Conservation (phyloP, 2,888 invertebrate genomes). For the Idaea biselata region DNA sequence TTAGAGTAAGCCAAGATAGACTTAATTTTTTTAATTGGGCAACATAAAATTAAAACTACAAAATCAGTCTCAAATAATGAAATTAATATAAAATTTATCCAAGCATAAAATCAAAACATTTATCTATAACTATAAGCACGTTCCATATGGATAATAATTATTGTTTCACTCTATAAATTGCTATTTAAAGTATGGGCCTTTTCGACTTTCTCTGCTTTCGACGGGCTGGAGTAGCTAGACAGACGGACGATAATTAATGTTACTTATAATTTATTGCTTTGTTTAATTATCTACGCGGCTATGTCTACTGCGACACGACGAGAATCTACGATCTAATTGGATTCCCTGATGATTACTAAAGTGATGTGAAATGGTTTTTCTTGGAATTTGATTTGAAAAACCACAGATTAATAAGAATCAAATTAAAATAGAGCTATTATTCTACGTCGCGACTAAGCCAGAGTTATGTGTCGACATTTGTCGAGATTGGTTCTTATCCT, state of each 20-base stretch:
- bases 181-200: slow-evolving; percentile 1
- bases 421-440: too few species aligned
- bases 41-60: background rate
- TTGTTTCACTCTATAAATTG: background rate
- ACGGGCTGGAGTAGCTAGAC: slow-evolving; percentile 25
- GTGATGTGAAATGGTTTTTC: background rate
- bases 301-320: background rate
- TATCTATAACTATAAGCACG: background rate
- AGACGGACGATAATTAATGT: slow-evolving; percentile 42
- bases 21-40: too few species aligned
- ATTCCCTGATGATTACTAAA: background rate
- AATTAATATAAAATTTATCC: background rate
- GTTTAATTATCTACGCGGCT: slow-evolving; percentile 27
- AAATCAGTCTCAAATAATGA: too few species aligned
- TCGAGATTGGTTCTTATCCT: too few species aligned
- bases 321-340: background rate
- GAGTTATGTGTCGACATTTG: too few species aligned
- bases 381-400: background rate
- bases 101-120: background rate
- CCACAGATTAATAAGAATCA: too few species aligned
- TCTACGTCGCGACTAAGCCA: too few species aligned
- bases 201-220: slow-evolving; percentile 60
- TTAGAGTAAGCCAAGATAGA: too few species aligned
- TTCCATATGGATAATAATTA: background rate
- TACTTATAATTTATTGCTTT: slow-evolving; percentile 46